These are phyloP conservation scores for Manis crassicaudata DNA, from an alignment of 2,797 vertebrate species.

Conservation along the genomic window DNA sequence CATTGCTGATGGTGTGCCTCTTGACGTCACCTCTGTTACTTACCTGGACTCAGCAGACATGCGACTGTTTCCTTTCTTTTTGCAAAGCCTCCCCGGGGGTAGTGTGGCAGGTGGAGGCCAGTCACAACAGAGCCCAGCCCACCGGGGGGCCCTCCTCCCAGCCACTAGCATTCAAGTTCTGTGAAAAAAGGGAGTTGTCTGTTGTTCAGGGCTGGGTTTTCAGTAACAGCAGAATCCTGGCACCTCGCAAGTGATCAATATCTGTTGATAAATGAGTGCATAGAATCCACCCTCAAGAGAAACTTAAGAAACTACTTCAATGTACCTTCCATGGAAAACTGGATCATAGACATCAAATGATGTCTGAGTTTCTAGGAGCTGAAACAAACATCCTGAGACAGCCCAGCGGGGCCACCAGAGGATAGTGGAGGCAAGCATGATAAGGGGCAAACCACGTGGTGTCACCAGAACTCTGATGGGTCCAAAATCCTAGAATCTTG, in stretches of 20 bases:
- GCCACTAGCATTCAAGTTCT: background rate
- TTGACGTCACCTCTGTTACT: background rate
- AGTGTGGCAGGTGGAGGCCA: background rate
- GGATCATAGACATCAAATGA: background rate
- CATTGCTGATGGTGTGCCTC: background rate
- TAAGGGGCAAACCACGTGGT: accelerated
- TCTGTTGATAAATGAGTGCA: background rate
- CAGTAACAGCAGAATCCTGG: background rate
- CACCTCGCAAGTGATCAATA: background rate
- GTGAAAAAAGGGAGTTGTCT: background rate
- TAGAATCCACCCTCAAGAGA: background rate
- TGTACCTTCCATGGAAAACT: background rate
- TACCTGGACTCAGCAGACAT: background rate
- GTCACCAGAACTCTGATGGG: background rate
- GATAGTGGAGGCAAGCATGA: background rate
- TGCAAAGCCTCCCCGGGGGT: background rate
- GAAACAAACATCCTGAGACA: background rate
- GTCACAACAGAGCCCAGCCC: background rate
- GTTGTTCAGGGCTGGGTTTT: background rate
- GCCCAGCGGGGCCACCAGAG: background rate
- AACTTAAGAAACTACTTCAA: background rate
- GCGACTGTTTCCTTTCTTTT: background rate
- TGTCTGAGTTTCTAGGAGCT: background rate
- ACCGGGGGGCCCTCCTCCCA: background rate
- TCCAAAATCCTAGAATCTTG: background rate